These are phyloP conservation scores for Hesperia comma DNA, from an alignment of 2,888 invertebrate genomes.

Conservation along the genomic window DNA sequence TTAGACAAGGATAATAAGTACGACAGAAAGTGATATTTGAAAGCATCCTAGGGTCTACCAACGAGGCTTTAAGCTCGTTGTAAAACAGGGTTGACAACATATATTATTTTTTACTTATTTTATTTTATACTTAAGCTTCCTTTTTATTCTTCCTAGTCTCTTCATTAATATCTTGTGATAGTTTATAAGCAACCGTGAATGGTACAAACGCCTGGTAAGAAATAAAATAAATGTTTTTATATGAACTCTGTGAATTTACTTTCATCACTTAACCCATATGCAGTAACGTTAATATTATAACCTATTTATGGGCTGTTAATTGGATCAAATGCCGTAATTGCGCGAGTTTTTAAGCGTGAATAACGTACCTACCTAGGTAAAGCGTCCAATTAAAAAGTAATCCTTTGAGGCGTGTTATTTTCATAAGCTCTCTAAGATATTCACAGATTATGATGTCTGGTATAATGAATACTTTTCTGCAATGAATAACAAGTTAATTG, in stretches of 20 bases:
- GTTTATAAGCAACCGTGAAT: background rate
- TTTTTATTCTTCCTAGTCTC: background rate
- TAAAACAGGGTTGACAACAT: no score
- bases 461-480: no score
- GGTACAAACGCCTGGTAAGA: background rate
- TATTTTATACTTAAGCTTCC: background rate
- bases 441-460: no score
- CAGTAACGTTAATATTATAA: background rate
- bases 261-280: background rate
- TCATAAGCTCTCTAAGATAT: no score
- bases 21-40: background rate
- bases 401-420: no score
- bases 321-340: background rate
- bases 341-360: background rate
- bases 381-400: background rate
- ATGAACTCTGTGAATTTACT: background rate
- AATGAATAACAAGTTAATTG: no score
- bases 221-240: background rate
- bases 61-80: no score
- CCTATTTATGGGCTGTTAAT: background rate
- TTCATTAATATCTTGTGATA: background rate
- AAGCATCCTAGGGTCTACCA: no score
- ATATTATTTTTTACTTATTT: background rate
- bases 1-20: background rate
- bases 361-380: background rate